phyloP scores from a whole-genome alignment of 2,888 invertebrate genomes.

The Nasonia oneida region DNA sequence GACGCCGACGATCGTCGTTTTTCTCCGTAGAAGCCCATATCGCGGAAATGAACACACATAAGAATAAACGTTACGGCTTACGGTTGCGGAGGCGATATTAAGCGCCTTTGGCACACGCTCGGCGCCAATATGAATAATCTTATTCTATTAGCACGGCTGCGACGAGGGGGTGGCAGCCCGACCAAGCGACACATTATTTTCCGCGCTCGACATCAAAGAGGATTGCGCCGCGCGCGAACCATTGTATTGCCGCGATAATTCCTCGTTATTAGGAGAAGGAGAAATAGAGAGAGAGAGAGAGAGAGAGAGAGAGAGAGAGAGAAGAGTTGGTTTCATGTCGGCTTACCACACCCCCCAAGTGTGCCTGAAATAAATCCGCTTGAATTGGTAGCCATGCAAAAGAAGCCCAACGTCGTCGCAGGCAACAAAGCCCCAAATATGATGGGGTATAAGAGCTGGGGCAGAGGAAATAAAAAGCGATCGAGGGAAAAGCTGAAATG shows the following conservation, averaged over 20 bases:
- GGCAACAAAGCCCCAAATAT: slow-evolving; percentile 9
- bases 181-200: slow-evolving; percentile 72
- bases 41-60: slow-evolving; percentile 55
- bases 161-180: neutral
- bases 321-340: slow-evolving; percentile 74
- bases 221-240: slow-evolving; percentile 71
- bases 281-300: slow-evolving; percentile 28
- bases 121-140: slow-evolving; percentile 72
- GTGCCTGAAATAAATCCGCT: slow-evolving; percentile 77
- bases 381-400: slow-evolving; percentile 73
- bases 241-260: slow-evolving; percentile 78
- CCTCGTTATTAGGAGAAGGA: slow-evolving; percentile 77
- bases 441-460: neutral
- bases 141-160: slow-evolving; percentile 73
- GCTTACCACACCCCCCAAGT: slow-evolving; percentile 79
- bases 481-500: slow-evolving; percentile 57
- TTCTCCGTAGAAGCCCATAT: slow-evolving; percentile 22
- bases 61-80: slow-evolving; percentile 58
- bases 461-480: slow-evolving; percentile 58
- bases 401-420: slow-evolving; percentile 40
- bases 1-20: slow-evolving; percentile 24
- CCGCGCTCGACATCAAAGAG: slow-evolving; percentile 78
- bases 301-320: neutral
- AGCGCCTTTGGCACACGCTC: slow-evolving; percentile 46
- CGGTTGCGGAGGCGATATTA: slow-evolving; percentile 42